A percentile compares a stretch with the other conserved stretches of the same genome.
Conservation (phyloP, 2,797 vertebrate species). For the Pterois miles region DNA sequence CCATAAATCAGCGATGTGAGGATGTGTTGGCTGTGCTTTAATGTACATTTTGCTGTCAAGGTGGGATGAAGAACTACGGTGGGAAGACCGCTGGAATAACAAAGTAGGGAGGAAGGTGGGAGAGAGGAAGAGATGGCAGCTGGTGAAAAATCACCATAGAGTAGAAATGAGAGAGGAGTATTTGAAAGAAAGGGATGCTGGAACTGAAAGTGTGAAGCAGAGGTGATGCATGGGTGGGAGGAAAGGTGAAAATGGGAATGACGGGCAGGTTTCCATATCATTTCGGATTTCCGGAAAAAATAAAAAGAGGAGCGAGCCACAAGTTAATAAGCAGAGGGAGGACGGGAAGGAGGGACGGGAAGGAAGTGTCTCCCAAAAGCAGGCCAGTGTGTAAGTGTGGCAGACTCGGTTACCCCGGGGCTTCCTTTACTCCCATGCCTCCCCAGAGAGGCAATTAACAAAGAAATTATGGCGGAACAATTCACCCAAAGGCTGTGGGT, state of each 20-base stretch:
- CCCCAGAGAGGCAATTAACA: constrained; percentile 87
- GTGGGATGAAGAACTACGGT: constrained; percentile 51
- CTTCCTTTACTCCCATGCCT: constrained; percentile 68
- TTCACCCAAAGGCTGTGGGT: constrained; percentile 70
- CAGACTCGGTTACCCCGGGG: constrained; percentile 70
- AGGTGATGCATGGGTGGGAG: constrained; percentile 8
- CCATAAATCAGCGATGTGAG: constrained; percentile 51
- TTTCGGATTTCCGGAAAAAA: not conserved
- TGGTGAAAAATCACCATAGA: constrained; percentile 6
- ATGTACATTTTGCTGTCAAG: constrained; percentile 61
- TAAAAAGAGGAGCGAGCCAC: constrained; percentile 27
- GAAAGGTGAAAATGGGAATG: constrained; percentile 30
- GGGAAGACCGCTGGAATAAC: constrained; percentile 42
- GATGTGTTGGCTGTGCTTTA: constrained; percentile 52
- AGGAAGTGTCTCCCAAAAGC: constrained; percentile 61
- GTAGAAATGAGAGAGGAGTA: constrained; percentile 11
- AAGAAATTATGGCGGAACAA: constrained; percentile 84
- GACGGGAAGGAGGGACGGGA: constrained; percentile 9
- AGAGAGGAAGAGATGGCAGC: not conserved
- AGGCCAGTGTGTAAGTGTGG: constrained; percentile 79
- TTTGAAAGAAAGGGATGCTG: constrained; percentile 23
- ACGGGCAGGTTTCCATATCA: constrained; percentile 13
- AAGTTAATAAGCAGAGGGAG: constrained; percentile 43
- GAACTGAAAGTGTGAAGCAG: constrained; percentile 23
- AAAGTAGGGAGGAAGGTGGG: constrained; percentile 25